Base-by-base conservation (phyloP, 2,113 vertebrate species). In the Ornithorhynchus anatinus region DNA sequence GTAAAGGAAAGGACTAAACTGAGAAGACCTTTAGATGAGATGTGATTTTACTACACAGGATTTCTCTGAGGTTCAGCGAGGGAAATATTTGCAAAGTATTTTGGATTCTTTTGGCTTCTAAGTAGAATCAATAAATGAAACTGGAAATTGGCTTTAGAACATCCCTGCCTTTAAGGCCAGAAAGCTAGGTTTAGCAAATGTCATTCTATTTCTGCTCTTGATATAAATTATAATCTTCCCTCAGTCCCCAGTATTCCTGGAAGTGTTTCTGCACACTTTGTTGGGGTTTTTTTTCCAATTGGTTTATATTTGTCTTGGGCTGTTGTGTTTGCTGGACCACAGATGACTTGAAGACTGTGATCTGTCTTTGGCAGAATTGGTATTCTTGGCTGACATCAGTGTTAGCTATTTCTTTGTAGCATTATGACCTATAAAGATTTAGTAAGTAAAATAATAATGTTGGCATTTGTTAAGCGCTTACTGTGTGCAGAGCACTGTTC, bases 281-380 rank as follows among this genome's bases (percentile, higher is more conserved):
- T 11, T 75, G n/a, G n/a, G n/a, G 81, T 82, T 80, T 53, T 60
- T 29, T 70, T 71, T 69, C 36, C 10, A 42, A 70, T 56, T 67
- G 3, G 4, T 59, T 72, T 77, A 56, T 67, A 45, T 45, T 87
- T 86, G 31, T 65, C 35, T 84, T 70, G 22, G 63, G 27, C 22
- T 85, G 29, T 3, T 36, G 27, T 50, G 22, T 33, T 65, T 11
- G 25, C 48, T 6, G 11, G 22, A 12, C 3, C 4, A 35, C 3
- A 4, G 2, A 57, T 35, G 22, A 47, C 32, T 64, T 72, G 1
- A n/a, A 76, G 56, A 66, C 15, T 61, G 19, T 45, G 45, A 72
- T 74, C 8, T 13, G 44, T 33, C 3, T 79, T 77, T 79, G 13
- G 20, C 58, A 71, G 50, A 45, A 66, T 23, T 36, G 8, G 47